A percentile compares a stretch with the other conserved stretches of the same genome.
These are phyloP conservation scores for Melanotaenia pygmaea DNA, from an alignment of 2,797 vertebrate species.

Conservation along the genomic window DNA sequence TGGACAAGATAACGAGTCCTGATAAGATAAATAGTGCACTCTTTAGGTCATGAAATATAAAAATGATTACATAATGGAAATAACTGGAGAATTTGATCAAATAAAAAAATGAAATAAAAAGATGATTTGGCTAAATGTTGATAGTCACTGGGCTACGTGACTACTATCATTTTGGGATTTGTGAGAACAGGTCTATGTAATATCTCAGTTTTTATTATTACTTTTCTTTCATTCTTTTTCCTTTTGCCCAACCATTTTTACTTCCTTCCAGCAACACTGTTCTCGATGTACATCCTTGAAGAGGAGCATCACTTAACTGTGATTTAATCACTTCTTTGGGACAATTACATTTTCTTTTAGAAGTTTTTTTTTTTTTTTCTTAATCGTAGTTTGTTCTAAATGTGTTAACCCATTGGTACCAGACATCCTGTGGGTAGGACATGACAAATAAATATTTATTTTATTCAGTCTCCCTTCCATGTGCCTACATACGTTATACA, in stretches of 20 bases:
- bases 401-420: too few species aligned
- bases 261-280: background rate
- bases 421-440: too few species aligned
- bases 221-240: background rate
- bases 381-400: background rate
- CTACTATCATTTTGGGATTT: background rate
- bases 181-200: background rate
- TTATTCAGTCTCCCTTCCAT: too few species aligned
- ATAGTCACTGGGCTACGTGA: background rate
- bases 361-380: background rate
- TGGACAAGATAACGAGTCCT: background rate
- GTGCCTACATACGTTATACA: too few species aligned
- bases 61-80: background rate
- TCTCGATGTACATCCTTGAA: background rate
- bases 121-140: background rate
- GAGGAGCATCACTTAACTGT: background rate
- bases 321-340: background rate
- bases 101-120: background rate
- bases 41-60: background rate
- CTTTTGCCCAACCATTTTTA: background rate
- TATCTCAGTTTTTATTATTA: background rate
- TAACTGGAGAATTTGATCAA: background rate
- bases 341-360: background rate
- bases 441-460: too few species aligned
- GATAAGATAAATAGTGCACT: conserved; percentile 15